Evolutionary conservation across 2,113 vertebrate genomes (phyloP).

Genomic region (Camelus dromedarius): DNA sequence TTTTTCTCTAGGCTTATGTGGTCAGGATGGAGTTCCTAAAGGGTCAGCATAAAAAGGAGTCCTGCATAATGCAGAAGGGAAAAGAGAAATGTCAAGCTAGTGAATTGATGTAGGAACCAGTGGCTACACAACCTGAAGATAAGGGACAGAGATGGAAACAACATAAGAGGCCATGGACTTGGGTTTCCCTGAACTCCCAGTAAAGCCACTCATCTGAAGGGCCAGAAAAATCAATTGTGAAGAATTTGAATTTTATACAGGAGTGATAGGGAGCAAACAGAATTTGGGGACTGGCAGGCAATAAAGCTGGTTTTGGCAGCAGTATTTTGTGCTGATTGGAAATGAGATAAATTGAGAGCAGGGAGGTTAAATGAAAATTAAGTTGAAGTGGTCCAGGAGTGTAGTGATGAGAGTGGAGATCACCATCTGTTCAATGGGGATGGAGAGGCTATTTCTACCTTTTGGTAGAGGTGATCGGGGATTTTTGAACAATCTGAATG

Average conservation of each 20-base stretch:
- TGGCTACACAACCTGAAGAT: not conserved
- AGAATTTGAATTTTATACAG: slow-evolving; percentile 58
- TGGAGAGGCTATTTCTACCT: not conserved
- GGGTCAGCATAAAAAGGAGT: not conserved
- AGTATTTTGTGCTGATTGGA: slow-evolving; percentile 11
- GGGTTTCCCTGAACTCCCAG: not conserved
- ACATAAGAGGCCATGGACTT: not conserved
- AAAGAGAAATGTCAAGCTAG: not conserved
- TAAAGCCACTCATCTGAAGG: not conserved
- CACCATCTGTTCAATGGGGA: not conserved
- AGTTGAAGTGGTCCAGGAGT: not conserved
- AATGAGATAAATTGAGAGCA: slow-evolving; percentile 17
- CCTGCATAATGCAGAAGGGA: not conserved
- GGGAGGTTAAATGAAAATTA: slow-evolving; percentile 44
- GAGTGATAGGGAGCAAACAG: slow-evolving; percentile 14
- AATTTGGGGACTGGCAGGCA: not conserved
- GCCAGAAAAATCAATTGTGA: slow-evolving; percentile 42
- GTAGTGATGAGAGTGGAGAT: not conserved
- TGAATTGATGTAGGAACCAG: not conserved
- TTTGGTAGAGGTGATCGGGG: not conserved
- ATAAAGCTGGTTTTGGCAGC: slow-evolving; percentile 30
- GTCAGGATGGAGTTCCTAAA: not conserved
- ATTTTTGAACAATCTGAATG: not conserved
- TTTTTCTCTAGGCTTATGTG: not conserved
- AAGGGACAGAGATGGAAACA: not conserved